Evolutionary conservation across 2,888 invertebrate genomes (phyloP), one percentile per base, ranked within the genome.

Genomic region (Phengaris arion): DNA sequence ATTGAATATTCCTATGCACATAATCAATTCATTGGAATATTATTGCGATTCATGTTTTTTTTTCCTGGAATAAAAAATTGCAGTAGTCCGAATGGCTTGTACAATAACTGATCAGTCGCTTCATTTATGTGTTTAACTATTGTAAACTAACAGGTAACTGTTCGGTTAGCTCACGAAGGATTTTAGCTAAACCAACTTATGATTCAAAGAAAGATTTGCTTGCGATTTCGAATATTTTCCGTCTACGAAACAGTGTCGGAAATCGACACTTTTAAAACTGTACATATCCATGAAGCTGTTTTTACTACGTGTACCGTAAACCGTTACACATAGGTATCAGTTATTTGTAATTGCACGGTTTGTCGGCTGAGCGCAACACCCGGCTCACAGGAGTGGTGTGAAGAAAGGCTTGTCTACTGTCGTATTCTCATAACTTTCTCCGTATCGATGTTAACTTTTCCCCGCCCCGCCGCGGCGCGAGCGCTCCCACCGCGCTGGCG

Each of bases 371-470:
- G 48, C 48, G n/a, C 55, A 13, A n/a, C 55, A 57, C 55, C 55
- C 55, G 8, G 15, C 7, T 13, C 13, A n/a, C 57, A 15, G 59
- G 22, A 22, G 15, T 22, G 22, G 69, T 48, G 69, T 48, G 48
- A 69, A 69, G 69, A 69, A 69, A 69, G 69, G 46, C 69, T 69
- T 15, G 46, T 69, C 69, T 48, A 12, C 15, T 46, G 45, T 68
- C 46, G 69, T 35, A 12, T 72, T 72, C 72, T 72, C 72, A 72
- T 54, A 35, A 54, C 72, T 72, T 72, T 72, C 72, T 72, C 72
- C 52, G 52, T 52, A 52, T 52, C 72, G 54, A 69, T 52, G 72
- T 22, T 35, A 72, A 72, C 52, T 70, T 70, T 51, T 70, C 51
- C 68, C 46, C 13, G 68, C 12, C 68, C 45, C 12, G 35, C n/a